These are phyloP conservation scores for Melipona quadrifasciata DNA, from an alignment of 1,140 invertebrate genomes.

Conservation along the genomic window DNA sequence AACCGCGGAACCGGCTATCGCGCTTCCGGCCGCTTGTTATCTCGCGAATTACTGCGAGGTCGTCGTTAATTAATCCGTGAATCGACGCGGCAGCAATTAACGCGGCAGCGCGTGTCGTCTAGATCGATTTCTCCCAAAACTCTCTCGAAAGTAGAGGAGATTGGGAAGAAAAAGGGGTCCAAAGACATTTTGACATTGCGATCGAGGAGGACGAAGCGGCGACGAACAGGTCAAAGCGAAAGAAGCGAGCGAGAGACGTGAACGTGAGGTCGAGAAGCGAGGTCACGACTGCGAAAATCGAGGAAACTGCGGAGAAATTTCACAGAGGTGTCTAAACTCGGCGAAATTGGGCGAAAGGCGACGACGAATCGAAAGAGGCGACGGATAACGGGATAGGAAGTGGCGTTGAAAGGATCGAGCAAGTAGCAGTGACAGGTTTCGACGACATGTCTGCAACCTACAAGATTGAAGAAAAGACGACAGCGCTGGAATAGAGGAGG, in stretches of 20 bases:
- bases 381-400: background rate
- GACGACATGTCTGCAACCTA: background rate
- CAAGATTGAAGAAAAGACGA: background rate
- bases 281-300: background rate
- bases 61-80: conserved; percentile 38
- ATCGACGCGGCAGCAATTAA: conserved; percentile 35
- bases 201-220: background rate
- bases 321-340: background rate
- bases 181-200: background rate
- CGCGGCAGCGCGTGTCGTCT: background rate
- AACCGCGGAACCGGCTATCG: background rate
- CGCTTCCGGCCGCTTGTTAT: conserved; percentile 20
- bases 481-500: background rate
- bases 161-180: no score
- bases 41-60: conserved; percentile 25
- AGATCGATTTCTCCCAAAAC: background rate
- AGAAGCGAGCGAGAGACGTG: background rate
- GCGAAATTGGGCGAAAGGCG: background rate
- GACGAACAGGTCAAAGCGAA: background rate
- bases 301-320: background rate
- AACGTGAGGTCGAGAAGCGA: background rate
- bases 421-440: background rate
- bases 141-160: background rate
- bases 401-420: background rate
- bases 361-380: no score